Evolutionary conservation across 2,113 vertebrate genomes (phyloP), one percentile per base, ranked within the genome.

Genomic region (Python bivittatus): DNA sequence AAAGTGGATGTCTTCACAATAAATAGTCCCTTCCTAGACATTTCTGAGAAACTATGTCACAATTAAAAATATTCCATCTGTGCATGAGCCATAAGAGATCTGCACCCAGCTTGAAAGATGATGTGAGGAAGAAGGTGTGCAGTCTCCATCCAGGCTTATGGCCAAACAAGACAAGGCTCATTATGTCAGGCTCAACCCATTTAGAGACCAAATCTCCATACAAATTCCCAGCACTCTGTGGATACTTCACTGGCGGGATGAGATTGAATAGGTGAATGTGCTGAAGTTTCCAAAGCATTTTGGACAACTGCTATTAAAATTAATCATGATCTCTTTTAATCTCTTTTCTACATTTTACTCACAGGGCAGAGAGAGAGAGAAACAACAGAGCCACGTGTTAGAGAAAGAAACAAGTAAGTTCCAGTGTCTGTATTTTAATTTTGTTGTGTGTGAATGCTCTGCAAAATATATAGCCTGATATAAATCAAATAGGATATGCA

Each of bases 401-500:
- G 9, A 84, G 44, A 48, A 84, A 84, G 87, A 53, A 89, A 79
- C 56, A 84, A 83, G 79, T 84, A 83, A 92, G 57, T 54, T 85
- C 48, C 57, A 60, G 68, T 27, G 22, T 61, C 54, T 44, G 58
- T 60, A 84, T 42, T 92, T 88, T 60, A 12, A 17, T 29, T 92
- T 92, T 84, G 79, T 0, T 9, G 92, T 90, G 22, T 38, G 27
- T 6, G 6, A 89, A 38, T 86, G 60, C 85, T 61, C 15, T 88
- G 68, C 25, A 13, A 89, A 94, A 12, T 58, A 89, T 4, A 2
- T 52, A 88, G 42, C 84, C 87, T 9, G 33, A 1, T 33, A 91
- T 52, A 94, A 93, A 58, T 88, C 44, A 68, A 94, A 52, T 33
- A 86, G 48, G 91, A 84, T 72, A 86, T 3, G 93, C 54, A 88